Conservation (phyloP, 37 sponge, comb jelly and placozoan genomes). For the Ianthella basta region DNA sequence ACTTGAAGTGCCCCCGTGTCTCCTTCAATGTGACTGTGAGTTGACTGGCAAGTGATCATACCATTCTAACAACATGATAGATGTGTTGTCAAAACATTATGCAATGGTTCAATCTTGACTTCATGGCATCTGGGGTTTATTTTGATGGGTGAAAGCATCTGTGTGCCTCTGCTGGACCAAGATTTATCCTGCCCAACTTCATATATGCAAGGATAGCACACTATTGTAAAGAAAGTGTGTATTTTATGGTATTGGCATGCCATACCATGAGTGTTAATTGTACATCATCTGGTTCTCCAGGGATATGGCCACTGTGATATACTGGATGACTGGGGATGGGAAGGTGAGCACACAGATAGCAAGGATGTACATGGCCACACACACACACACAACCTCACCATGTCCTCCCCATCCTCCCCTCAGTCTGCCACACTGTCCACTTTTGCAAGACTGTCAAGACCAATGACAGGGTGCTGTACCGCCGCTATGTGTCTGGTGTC, state of each 20-base stretch:
- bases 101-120: no score
- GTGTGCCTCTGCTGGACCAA: no score
- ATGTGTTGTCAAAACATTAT: no score
- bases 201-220: no score
- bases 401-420: background rate
- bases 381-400: constrained; percentile 18
- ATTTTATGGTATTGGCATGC: no score
- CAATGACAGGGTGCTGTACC: constrained; percentile 49
- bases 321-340: constrained; percentile 45
- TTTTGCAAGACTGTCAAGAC: constrained; percentile 53
- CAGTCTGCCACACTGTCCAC: constrained; percentile 49
- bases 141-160: no score
- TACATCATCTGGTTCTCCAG: constrained; percentile 3
- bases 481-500: constrained; percentile 41
- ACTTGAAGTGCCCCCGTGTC: constrained; percentile 50
- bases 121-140: no score
- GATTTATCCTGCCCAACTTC: no score
- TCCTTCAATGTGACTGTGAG: constrained; percentile 65
- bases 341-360: constrained; percentile 11
- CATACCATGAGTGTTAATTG: background rate
- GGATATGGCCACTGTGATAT: constrained; percentile 70
- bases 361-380: background rate
- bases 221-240: no score
- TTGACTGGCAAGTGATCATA: background rate
- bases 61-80: background rate